These are phyloP conservation scores for Petromus typicus DNA, from an alignment of 2,113 vertebrate genomes.

Conservation along the genomic window DNA sequence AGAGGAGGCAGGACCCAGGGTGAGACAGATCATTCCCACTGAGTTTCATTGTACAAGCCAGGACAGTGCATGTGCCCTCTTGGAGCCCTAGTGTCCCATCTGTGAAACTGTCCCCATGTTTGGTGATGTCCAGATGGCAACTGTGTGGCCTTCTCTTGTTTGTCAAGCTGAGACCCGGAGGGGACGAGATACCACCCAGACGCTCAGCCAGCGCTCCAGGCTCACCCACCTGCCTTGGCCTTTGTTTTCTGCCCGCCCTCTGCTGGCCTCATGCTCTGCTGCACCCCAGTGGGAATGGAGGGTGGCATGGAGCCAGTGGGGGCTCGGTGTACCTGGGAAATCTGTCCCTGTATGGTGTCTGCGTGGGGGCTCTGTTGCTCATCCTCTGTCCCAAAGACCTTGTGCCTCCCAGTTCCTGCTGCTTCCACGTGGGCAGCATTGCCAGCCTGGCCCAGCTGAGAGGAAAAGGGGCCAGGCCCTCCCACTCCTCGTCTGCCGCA, in stretches of 20 bases:
- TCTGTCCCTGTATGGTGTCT: neutral
- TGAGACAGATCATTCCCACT: neutral
- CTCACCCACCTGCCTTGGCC: too few relatives aligned
- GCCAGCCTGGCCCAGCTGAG: neutral
- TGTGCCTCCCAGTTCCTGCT: neutral
- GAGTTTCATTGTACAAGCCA: neutral
- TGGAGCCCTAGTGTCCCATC: neutral
- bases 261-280: neutral
- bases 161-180: neutral
- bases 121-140: neutral
- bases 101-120: neutral
- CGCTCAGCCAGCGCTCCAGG: neutral
- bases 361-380: fast-evolving
- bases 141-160: neutral
- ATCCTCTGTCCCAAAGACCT: neutral
- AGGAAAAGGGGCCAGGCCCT: neutral
- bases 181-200: too few relatives aligned
- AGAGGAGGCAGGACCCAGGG: neutral
- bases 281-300: neutral
- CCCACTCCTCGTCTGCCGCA: neutral
- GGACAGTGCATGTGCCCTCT: neutral
- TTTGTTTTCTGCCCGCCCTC: neutral
- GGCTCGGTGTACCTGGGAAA: neutral
- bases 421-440: neutral
- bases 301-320: neutral